Conservation (phyloP, 2,797 vertebrate species). For the Sebastes cheni region DNA sequence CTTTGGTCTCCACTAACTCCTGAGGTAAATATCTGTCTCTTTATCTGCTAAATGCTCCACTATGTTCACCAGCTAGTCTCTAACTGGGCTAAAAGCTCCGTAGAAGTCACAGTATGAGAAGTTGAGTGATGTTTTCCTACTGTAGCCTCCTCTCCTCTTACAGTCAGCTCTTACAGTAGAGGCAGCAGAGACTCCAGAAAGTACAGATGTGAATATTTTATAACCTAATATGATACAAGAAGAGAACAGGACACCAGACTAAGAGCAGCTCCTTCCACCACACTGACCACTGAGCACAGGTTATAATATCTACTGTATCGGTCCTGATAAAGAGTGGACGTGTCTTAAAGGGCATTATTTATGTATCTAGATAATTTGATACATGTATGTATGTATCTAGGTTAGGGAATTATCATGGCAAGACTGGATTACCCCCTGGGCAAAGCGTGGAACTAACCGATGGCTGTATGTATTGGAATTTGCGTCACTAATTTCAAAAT, state of each 20-base stretch:
- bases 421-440: too few species aligned
- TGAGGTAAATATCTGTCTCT: neutral
- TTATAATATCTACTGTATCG: too few species aligned
- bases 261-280: constrained; percentile 6
- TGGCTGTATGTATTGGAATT: too few species aligned
- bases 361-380: too few species aligned
- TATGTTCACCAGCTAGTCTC: neutral
- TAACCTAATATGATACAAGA: constrained; percentile 45
- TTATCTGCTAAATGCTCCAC: neutral
- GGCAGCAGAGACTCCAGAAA: constrained; percentile 26
- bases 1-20: neutral
- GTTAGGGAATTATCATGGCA: too few species aligned
- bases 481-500: too few species aligned
- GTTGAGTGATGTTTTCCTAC: neutral
- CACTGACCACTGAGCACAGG: too few species aligned
- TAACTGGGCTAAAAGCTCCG: neutral
- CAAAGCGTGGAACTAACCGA: too few species aligned
- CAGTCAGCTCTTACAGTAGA: neutral
- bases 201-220: constrained; percentile 63
- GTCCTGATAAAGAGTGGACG: too few species aligned
- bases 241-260: constrained; percentile 41
- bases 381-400: too few species aligned
- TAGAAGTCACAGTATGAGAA: neutral
- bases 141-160: neutral
- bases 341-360: too few species aligned